Evolutionary conservation across 2,113 vertebrate species (phyloP).

Genomic region (Pica pica): DNA sequence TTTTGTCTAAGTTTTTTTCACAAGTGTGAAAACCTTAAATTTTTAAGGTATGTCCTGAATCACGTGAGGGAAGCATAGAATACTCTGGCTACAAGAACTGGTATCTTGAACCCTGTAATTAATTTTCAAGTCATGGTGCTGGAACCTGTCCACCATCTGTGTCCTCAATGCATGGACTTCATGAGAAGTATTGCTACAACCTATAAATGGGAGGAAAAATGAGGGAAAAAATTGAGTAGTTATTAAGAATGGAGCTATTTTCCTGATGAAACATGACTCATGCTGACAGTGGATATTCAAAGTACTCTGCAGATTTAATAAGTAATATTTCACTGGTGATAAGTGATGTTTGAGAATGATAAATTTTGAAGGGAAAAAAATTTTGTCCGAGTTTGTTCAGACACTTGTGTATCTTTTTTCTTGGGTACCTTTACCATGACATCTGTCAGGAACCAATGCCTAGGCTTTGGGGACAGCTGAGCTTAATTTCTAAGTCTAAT

Average conservation of each 20-base stretch:
- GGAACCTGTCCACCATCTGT: not conserved
- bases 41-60: not conserved
- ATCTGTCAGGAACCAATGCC: not conserved
- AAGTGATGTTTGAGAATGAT: not conserved
- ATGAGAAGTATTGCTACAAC: not conserved
- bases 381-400: not conserved
- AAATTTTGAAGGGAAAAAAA: not conserved
- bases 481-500: not conserved
- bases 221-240: not conserved
- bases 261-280: conserved; percentile 31
- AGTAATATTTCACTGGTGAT: conserved; percentile 34
- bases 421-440: not conserved
- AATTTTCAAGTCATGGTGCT: not conserved
- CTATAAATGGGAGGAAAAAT: conserved; percentile 11
- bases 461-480: not conserved
- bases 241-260: conserved; percentile 32
- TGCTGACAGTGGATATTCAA: conserved; percentile 14
- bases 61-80: not conserved
- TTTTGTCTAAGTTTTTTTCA: not conserved
- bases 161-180: not conserved
- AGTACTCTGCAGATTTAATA: conserved; percentile 22
- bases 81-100: not conserved
- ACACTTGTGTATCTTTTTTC: not conserved
- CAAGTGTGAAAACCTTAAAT: not conserved
- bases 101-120: not conserved